Evolutionary conservation across 2,113 vertebrate species (phyloP), one percentile per base, ranked within the genome.

Genomic region (Xiphophorus hellerii): DNA sequence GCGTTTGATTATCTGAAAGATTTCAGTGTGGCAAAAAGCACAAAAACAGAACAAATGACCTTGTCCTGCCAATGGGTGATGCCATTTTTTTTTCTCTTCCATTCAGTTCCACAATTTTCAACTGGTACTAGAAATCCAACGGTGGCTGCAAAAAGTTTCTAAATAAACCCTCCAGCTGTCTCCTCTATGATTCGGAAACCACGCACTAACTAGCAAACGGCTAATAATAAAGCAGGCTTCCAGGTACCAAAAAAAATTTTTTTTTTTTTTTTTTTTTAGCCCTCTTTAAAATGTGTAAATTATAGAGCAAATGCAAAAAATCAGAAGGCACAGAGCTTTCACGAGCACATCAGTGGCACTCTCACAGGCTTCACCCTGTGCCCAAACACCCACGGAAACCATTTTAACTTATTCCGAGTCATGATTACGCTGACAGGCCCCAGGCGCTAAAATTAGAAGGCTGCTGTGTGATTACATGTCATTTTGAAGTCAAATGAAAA

Each of bases 401-500:
- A 66, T 79, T 71, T 81, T 7, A 80, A 83, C 30, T 72, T 73
- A 69, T 84, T 80, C 64, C 31, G 9, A 78, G 72, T 81, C 76
- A 76, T 67, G 78, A 88, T 77, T 63, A 62, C 66, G 3, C 70
- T 66, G 74, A 81, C 78, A 71, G 69, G 69, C 60, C 81, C 71
- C 22, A 13, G 58, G 69, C 48, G 71, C 42, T 78, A 83, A 65
- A 87, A 84, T 84, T 82, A 86, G 74, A 1, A 8, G 58, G 63
- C 25, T 3, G 13, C 66, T 10, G 33, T 64, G 58, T 62, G 51
- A 81, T 83, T 75, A 74, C 44, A 83, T 69, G 73, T 62, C 0
- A 33, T 79, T 85, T 78, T 62, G 63, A 77, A 78, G 67, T 67
- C 30, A 87, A 81, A 77, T 27, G 44, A 82, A 71, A 71, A 48